Percentiles rank a stretch among this genome's conserved stretches.
These are phyloP conservation scores for Clarias macrocephalus DNA, from an alignment of 2,113 vertebrate species.

Conservation along the genomic window DNA sequence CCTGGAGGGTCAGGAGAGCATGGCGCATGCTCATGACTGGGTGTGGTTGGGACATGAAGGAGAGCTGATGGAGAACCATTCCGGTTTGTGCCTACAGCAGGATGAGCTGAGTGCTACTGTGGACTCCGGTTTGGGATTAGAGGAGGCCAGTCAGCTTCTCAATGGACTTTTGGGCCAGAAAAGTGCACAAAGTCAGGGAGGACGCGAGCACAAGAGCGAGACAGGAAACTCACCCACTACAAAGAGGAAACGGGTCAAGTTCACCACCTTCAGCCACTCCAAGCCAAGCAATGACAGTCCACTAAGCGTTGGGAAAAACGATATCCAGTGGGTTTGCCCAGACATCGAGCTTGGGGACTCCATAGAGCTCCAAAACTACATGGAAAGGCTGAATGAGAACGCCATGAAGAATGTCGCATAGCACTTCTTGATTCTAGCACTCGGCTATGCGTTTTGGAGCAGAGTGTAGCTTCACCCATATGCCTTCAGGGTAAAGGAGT, in stretches of 20 bases:
- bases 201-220: constrained; percentile 73
- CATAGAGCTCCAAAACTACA: constrained; percentile 81
- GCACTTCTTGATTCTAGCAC: constrained; percentile 37
- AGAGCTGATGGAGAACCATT: constrained; percentile 74
- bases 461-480: constrained; percentile 77
- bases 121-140: constrained; percentile 65
- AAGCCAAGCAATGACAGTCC: constrained; percentile 82
- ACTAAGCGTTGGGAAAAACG: constrained; percentile 77
- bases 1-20: constrained; percentile 78
- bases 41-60: constrained; percentile 93
- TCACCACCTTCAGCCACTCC: constrained; percentile 86
- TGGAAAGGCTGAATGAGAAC: constrained; percentile 85
- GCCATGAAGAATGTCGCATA: constrained; percentile 73
- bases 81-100: constrained; percentile 74
- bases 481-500: constrained; percentile 77
- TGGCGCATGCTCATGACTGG: constrained; percentile 94
- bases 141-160: constrained; percentile 81
- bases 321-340: constrained; percentile 89
- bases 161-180: constrained; percentile 72
- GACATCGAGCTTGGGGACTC: constrained; percentile 82
- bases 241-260: constrained; percentile 90
- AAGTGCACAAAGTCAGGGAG: constrained; percentile 64
- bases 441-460: constrained; percentile 35
- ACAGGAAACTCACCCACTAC: constrained; percentile 82
- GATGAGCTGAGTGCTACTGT: constrained; percentile 76